A percentile compares a stretch with the other conserved stretches of the same genome.
Evolutionary conservation across 2,113 vertebrate genomes (phyloP).

Genomic region (Tragelaphus imberbis): DNA sequence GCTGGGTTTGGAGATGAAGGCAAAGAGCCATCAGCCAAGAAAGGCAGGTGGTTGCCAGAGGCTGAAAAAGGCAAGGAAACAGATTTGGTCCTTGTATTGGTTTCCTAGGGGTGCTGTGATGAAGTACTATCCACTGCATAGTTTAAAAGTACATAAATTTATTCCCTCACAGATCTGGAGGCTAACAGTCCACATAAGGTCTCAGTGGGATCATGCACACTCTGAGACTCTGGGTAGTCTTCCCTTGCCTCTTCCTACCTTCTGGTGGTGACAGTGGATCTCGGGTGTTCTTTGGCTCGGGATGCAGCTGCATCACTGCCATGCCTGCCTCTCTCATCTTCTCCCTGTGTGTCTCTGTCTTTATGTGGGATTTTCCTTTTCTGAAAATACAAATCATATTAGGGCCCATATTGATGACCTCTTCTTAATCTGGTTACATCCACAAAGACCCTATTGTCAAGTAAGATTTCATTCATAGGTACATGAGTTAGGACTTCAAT

Average conservation of each 20-base stretch:
- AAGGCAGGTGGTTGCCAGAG: not conserved
- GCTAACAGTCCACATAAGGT: not conserved
- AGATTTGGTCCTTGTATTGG: not conserved
- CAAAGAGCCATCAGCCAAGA: no score
- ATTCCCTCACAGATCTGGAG: not conserved
- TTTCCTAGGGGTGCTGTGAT: not conserved
- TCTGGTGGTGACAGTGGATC: not conserved
- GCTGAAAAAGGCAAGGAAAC: not conserved
- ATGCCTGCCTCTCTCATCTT: not conserved
- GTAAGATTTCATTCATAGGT: not conserved
- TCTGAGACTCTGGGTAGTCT: not conserved
- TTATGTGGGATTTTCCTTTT: not conserved
- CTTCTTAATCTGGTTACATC: not conserved
- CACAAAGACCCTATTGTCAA: not conserved
- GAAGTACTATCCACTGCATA: not conserved
- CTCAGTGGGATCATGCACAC: fast-evolving
- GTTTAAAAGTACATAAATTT: not conserved
- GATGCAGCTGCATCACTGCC: fast-evolving
- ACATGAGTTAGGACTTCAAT: not conserved
- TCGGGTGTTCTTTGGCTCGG: not conserved
- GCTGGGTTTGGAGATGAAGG: not conserved
- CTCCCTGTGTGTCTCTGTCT: not conserved
- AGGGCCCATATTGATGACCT: not conserved
- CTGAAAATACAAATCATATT: not conserved
- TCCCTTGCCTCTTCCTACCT: not conserved